Percentiles rank a stretch among this genome's conserved stretches.
These are phyloP conservation scores for Cochlearius cochlearius DNA, from an alignment of 2,113 vertebrate species.

Conservation along the genomic window DNA sequence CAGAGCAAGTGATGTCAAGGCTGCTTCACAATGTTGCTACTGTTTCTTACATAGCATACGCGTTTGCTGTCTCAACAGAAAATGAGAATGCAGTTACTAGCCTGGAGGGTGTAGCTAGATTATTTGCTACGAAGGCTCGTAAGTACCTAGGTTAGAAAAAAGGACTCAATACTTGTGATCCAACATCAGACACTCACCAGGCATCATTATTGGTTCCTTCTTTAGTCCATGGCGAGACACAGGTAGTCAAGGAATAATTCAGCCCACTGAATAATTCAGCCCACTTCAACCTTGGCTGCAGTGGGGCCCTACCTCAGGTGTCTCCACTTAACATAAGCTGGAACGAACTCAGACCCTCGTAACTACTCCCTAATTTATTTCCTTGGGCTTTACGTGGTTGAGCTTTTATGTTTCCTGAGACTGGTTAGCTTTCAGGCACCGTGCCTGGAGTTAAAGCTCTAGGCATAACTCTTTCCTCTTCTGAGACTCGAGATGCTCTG, in stretches of 20 bases:
- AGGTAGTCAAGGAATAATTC: neutral
- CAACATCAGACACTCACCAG: neutral
- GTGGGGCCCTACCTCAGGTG: neutral
- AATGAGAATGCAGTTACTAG: neutral
- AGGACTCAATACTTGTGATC: neutral
- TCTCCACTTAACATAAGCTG: neutral
- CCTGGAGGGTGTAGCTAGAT: neutral
- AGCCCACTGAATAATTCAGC: neutral
- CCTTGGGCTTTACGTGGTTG: neutral
- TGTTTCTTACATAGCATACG: neutral
- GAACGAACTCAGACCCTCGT: neutral
- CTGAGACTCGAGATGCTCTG: neutral
- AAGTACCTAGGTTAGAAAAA: neutral
- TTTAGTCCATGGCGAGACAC: neutral
- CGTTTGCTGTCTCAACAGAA: neutral
- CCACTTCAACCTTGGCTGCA: neutral
- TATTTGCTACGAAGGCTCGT: neutral
- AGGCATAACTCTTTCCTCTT: neutral
- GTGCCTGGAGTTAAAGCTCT: neutral
- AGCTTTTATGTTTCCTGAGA: neutral
- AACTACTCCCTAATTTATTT: neutral
- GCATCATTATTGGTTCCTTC: neutral
- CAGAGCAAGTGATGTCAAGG: neutral
- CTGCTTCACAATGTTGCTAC: neutral
- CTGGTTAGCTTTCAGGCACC: neutral